Percentiles rank a stretch among this genome's conserved stretches.
Conservation (phyloP, 2,888 invertebrate genomes). For the Machimus atricapillus region DNA sequence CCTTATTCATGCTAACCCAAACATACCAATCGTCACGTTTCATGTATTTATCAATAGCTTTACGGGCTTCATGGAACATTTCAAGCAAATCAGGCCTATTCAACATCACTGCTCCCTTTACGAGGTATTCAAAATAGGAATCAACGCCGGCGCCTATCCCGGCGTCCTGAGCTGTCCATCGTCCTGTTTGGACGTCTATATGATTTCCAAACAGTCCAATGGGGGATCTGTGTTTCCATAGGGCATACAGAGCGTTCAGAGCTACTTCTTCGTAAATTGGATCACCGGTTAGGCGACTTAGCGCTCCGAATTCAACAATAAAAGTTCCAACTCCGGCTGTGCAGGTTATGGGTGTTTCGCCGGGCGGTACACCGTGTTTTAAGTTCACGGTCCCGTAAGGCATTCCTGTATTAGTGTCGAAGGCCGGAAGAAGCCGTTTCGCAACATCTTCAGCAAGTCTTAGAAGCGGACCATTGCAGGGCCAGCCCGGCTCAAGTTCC, state of each 20-base stretch:
- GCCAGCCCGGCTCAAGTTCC: slow-evolving; percentile 91
- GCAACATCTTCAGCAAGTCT: slow-evolving; percentile 95
- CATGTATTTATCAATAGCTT: slow-evolving; percentile 82
- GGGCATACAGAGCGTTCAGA: slow-evolving; percentile 85
- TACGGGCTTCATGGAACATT: slow-evolving; percentile 83
- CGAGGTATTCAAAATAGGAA: slow-evolving; percentile 97
- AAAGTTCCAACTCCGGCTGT: slow-evolving; percentile 98
- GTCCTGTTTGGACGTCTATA: slow-evolving; percentile 90
- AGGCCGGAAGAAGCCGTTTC: slow-evolving; percentile 86
- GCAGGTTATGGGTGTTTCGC: slow-evolving; percentile 96
- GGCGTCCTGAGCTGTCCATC: slow-evolving; percentile 98
- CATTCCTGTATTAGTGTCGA: slow-evolving; percentile 92
- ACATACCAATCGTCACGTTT: slow-evolving; percentile 98
- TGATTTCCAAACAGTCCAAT: slow-evolving; percentile 96
- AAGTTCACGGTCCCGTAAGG: slow-evolving; percentile 98
- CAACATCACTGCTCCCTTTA: slow-evolving; percentile 92
- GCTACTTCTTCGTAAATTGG: slow-evolving; percentile 95
- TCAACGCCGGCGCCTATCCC: slow-evolving; percentile 96
- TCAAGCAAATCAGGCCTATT: slow-evolving; percentile 90
- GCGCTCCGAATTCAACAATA: slow-evolving; percentile 93
- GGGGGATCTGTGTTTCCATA: slow-evolving; percentile 85
- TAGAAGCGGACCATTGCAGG: slow-evolving; percentile 93
- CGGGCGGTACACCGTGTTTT: slow-evolving; percentile 87
- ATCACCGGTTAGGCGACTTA: slow-evolving; percentile 92
- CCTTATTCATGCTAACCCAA: slow-evolving; percentile 99